phyloP scores from a whole-genome alignment of 2,113 vertebrate genomes.

The Odobenus rosmarus region DNA sequence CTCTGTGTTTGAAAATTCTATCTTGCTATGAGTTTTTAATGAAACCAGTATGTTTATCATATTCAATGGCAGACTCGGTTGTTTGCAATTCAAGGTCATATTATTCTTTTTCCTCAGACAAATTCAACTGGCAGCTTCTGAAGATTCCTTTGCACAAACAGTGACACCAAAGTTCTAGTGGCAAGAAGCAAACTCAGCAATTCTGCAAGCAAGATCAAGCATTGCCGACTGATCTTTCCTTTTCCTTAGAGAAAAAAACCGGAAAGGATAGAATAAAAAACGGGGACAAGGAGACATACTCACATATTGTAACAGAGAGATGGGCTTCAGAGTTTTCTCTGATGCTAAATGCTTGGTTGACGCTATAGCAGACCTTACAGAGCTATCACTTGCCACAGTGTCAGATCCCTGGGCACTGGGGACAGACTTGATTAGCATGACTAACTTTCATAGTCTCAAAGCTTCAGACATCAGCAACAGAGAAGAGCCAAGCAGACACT shows the following conservation, averaged over 20 bases:
- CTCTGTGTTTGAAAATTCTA: constrained; percentile 23
- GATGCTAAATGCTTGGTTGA: background rate
- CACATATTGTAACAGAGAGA: background rate
- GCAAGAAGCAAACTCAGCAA: constrained; percentile 4
- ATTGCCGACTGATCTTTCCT: background rate
- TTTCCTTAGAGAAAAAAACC: background rate
- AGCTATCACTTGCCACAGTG: background rate
- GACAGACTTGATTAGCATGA: background rate
- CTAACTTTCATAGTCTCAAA: background rate
- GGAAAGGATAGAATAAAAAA: background rate
- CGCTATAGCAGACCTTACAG: background rate
- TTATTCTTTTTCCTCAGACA: constrained; percentile 16
- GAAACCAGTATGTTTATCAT: constrained; percentile 60
- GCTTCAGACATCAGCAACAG: background rate
- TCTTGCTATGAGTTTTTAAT: constrained; percentile 61
- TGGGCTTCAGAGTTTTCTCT: background rate
- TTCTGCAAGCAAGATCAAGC: background rate
- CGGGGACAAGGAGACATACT: background rate
- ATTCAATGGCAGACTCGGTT: background rate
- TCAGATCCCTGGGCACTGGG: background rate
- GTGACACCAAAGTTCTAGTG: background rate
- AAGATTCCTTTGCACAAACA: constrained; percentile 46
- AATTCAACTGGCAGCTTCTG: constrained; percentile 35
- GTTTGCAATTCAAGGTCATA: background rate
- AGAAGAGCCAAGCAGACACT: background rate